These are phyloP conservation scores for Drosophila teissieri DNA, from an alignment of 1,140 invertebrate genomes.

Conservation along the genomic window DNA sequence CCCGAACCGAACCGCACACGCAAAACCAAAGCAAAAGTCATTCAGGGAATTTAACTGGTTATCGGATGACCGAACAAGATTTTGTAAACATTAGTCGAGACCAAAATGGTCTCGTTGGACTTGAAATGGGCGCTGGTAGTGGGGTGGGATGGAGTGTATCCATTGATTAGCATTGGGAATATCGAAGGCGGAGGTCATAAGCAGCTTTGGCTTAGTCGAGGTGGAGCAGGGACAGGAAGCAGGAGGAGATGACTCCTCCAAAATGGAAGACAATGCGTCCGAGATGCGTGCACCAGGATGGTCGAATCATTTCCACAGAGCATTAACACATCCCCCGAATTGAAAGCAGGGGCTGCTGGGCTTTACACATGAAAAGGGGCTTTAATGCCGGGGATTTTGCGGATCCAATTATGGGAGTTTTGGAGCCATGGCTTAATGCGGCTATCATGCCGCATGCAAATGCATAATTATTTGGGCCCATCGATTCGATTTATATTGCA, in stretches of 20 bases:
- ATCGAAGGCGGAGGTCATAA: conserved; percentile 33
- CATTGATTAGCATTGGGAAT: conserved; percentile 57
- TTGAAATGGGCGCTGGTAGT: background rate
- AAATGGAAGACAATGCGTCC: conserved; percentile 5
- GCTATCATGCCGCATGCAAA: background rate
- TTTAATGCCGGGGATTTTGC: conserved; percentile 19
- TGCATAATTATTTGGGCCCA: conserved; percentile 1
- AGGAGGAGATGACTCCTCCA: conserved; percentile 2
- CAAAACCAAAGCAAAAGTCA: conserved; percentile 68
- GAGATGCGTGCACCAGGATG: conserved; percentile 4
- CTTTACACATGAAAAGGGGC: conserved; percentile 15
- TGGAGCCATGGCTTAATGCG: background rate
- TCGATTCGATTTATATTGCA: background rate
- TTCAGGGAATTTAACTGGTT: conserved; percentile 70
- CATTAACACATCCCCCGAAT: conserved; percentile 26
- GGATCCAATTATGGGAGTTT: conserved; percentile 9
- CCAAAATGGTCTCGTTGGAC: conserved; percentile 46
- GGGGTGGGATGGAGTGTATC: background rate
- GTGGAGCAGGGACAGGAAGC: no score
- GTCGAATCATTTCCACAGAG: conserved; percentile 23
- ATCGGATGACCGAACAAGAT: conserved; percentile 75
- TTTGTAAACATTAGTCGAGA: conserved; percentile 73
- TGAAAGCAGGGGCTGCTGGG: no score
- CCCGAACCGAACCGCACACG: conserved; percentile 33
- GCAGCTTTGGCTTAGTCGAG: conserved; percentile 15